These are phyloP conservation scores for Labeo catla DNA, from an alignment of 2,113 vertebrate genomes.

Conservation along the genomic window DNA sequence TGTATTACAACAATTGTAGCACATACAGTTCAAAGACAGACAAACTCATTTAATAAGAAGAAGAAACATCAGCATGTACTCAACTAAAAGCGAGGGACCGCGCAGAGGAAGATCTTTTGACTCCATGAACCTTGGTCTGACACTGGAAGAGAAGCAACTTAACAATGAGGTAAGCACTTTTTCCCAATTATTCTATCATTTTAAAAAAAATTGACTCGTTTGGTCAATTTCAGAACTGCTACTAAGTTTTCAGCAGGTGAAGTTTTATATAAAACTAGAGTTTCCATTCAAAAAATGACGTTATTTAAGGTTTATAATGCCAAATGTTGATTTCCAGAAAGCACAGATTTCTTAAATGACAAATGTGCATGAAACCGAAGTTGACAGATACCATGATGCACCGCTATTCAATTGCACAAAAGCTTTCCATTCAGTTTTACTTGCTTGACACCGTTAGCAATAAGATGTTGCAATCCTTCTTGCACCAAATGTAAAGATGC, in stretches of 20 bases:
- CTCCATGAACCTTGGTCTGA: slow-evolving; percentile 75
- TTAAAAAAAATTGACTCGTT: background rate
- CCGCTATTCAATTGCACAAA: background rate
- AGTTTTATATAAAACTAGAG: background rate
- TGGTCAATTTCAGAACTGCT: background rate
- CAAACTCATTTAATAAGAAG: slow-evolving; percentile 35
- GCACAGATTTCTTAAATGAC: background rate
- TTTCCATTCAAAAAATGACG: background rate
- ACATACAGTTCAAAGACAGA: slow-evolving; percentile 39
- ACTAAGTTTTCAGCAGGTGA: background rate
- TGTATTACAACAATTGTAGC: slow-evolving; percentile 14
- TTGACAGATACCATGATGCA: background rate
- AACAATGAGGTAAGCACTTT: slow-evolving; percentile 80
- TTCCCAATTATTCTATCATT: background rate
- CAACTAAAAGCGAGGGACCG: slow-evolving; percentile 76
- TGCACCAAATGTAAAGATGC: slow-evolving; percentile 2
- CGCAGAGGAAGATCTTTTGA: slow-evolving; percentile 82
- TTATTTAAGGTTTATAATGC: background rate
- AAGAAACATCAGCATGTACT: slow-evolving; percentile 73
- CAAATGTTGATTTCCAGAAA: background rate
- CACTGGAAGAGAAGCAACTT: slow-evolving; percentile 79
- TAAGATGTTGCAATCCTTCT: background rate
- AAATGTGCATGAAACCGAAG: background rate
- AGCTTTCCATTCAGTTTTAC: background rate
- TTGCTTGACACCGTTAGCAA: background rate